Evolutionary conservation across 2,888 invertebrate species (phyloP).

Genomic region (Gari tellinella): DNA sequence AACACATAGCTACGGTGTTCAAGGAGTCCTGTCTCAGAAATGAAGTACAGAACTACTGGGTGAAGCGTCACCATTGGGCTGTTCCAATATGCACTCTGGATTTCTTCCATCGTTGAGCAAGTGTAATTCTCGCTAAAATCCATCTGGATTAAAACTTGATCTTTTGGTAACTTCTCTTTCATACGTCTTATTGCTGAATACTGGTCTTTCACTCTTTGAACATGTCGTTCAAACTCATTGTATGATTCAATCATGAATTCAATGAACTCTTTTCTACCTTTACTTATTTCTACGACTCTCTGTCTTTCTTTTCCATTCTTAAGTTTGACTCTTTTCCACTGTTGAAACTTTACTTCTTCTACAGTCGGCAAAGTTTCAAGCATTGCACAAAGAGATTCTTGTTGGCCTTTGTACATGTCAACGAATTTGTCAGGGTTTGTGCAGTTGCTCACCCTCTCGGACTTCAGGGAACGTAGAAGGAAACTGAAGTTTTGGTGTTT

Average conservation of each 20-base stretch:
- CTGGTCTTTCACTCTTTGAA: slow-evolving; percentile 19
- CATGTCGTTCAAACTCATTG: slow-evolving; percentile 4
- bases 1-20: too few relatives aligned
- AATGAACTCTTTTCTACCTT: slow-evolving; percentile 10
- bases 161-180: slow-evolving; percentile 27
- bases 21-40: too few relatives aligned
- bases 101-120: slow-evolving; percentile 32
- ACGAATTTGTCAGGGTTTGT: slow-evolving; percentile 25
- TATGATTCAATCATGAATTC: neutral
- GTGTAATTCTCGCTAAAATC: too few relatives aligned
- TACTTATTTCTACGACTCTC: slow-evolving; percentile 4
- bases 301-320: too few relatives aligned
- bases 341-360: slow-evolving; percentile 18
- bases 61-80: slow-evolving; percentile 18
- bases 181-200: slow-evolving; percentile 17
- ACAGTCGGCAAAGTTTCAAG: slow-evolving; percentile 10
- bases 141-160: too few relatives aligned
- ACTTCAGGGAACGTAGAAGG: slow-evolving; percentile 14
- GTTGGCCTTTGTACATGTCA: slow-evolving; percentile 15
- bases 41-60: too few relatives aligned
- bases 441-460: neutral
- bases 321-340: slow-evolving; percentile 25
- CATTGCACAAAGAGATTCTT: neutral
- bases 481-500: too few relatives aligned
- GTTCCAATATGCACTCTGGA: slow-evolving; percentile 22